Conservation (phyloP, 1,140 invertebrate genomes). For the Campodea augens region DNA sequence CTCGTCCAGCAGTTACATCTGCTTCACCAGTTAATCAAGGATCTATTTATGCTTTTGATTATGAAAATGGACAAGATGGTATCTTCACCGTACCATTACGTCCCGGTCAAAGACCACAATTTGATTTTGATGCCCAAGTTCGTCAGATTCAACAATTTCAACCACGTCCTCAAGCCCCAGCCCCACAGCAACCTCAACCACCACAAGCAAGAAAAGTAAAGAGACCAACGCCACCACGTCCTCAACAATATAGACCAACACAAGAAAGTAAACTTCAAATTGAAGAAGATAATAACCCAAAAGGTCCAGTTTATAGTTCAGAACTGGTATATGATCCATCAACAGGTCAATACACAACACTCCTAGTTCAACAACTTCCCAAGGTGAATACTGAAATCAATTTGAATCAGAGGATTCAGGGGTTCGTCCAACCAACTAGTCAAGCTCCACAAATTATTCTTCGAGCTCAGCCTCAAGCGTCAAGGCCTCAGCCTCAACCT, state of each 20-base stretch:
- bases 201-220: neutral
- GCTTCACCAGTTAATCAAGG: too few relatives aligned
- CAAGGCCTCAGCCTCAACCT: neutral
- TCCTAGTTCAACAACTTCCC: constrained; percentile 52
- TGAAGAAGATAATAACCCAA: constrained; percentile 16
- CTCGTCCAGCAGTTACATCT: too few relatives aligned
- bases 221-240: neutral
- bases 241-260: constrained; percentile 4
- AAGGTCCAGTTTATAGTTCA: constrained; percentile 46
- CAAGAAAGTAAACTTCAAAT: constrained; percentile 2
- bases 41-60: too few relatives aligned
- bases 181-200: too few relatives aligned
- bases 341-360: constrained; percentile 59
- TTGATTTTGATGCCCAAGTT: too few relatives aligned
- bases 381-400: constrained; percentile 37
- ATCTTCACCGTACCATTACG: too few relatives aligned
- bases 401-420: constrained; percentile 49
- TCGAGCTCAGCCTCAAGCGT: neutral
- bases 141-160: too few relatives aligned
- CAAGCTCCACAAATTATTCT: neutral
- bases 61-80: too few relatives aligned
- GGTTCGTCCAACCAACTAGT: constrained; percentile 34
- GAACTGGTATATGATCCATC: constrained; percentile 53
- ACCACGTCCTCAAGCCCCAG: constrained; percentile 18
- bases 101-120: too few relatives aligned